Conservation (phyloP, 2,113 vertebrate genomes). For the Coturnix japonica region DNA sequence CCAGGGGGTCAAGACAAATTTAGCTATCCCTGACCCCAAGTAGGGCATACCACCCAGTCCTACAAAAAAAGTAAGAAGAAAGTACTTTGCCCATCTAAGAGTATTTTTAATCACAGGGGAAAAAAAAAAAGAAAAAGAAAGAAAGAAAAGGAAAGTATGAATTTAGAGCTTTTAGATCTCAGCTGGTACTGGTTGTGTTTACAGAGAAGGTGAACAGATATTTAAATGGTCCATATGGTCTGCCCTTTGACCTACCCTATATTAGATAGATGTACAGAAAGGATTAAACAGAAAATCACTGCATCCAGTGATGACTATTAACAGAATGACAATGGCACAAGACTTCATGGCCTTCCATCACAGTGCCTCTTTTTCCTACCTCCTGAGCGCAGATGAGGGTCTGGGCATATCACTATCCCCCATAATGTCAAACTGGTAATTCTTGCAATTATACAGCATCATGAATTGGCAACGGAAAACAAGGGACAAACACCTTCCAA, state of each 20-base stretch:
- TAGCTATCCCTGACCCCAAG: conserved; percentile 60
- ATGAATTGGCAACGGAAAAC: background rate
- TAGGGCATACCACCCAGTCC: conserved; percentile 67
- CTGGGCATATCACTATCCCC: background rate
- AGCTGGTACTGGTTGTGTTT: background rate
- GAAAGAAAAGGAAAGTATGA: conserved; percentile 1
- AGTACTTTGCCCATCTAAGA: conserved; percentile 60
- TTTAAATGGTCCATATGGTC: background rate
- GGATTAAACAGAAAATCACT: background rate
- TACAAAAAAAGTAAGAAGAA: conserved; percentile 50
- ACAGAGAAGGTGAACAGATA: background rate
- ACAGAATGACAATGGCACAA: background rate
- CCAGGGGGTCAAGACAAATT: conserved; percentile 58
- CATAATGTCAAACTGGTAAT: background rate
- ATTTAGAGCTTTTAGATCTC: background rate
- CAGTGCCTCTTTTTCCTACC: background rate
- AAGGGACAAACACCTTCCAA: background rate
- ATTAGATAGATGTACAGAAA: background rate
- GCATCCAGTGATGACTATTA: background rate
- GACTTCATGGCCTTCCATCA: background rate
- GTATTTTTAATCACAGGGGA: background rate
- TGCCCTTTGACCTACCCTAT: background rate
- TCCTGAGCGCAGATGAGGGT: background rate
- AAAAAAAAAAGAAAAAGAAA: background rate
- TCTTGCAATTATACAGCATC: background rate